Conservation (phyloP, 2,797 vertebrate species). For the Eupleurogrammus muticus region DNA sequence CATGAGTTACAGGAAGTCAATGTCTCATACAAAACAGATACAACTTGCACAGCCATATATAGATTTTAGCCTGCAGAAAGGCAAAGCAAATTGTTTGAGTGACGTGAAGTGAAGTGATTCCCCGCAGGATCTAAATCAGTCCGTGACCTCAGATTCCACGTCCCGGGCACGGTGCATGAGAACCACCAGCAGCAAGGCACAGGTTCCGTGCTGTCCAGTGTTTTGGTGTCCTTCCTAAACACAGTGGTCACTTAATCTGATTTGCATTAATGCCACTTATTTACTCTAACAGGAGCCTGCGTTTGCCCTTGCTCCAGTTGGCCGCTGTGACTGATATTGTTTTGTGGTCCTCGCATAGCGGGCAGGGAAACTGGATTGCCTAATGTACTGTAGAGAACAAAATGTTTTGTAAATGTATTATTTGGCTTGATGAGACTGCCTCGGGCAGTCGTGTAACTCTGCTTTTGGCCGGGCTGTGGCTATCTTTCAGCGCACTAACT, state of each 20-base stretch:
- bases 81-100: background rate
- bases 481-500: slow-evolving; percentile 55
- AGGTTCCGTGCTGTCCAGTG: slow-evolving; percentile 10
- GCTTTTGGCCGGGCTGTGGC: slow-evolving; percentile 39
- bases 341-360: slow-evolving; percentile 60
- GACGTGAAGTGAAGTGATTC: slow-evolving; percentile 8
- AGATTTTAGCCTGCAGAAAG: background rate
- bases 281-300: slow-evolving; percentile 39
- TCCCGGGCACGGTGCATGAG: too few relatives aligned
- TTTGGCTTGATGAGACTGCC: slow-evolving; percentile 72
- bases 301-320: slow-evolving; percentile 64
- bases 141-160: background rate
- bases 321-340: slow-evolving; percentile 69
- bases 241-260: slow-evolving; percentile 66
- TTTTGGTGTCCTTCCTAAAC: slow-evolving; percentile 42
- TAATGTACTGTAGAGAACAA: slow-evolving; percentile 77
- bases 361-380: slow-evolving; percentile 64
- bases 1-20: background rate
- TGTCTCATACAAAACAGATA: background rate
- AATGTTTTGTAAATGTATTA: slow-evolving; percentile 74
- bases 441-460: slow-evolving; percentile 48
- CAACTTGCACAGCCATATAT: too few relatives aligned
- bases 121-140: slow-evolving; percentile 2
- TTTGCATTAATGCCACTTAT: slow-evolving; percentile 74
- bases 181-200: too few relatives aligned